Evolutionary conservation across 2,888 invertebrate species (phyloP).

Genomic region (Diarsia brunnea): DNA sequence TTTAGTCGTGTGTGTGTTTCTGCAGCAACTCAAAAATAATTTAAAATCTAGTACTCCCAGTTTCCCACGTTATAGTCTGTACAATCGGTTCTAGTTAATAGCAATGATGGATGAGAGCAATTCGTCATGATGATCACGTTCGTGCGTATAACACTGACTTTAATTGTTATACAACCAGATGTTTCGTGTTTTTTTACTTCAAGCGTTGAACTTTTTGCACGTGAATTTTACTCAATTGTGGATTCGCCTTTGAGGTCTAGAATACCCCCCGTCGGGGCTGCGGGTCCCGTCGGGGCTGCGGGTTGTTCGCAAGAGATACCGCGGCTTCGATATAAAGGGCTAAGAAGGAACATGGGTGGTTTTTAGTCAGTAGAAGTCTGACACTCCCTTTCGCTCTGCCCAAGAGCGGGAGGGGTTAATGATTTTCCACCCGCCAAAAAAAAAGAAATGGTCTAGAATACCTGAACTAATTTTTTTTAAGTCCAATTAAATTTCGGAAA

Average conservation of each 20-base stretch:
- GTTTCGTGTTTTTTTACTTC: constrained; percentile 20
- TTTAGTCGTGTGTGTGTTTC: not conserved
- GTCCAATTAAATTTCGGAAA: not conserved
- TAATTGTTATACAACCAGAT: constrained; percentile 48
- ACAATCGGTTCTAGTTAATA: constrained; percentile 42
- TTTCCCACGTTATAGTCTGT: constrained; percentile 52
- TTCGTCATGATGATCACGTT: constrained; percentile 60
- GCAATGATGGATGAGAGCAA: constrained; percentile 43
- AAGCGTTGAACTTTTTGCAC: constrained; percentile 1
- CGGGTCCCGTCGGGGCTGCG: no score
- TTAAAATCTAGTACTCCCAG: constrained; percentile 36
- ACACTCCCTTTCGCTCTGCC: no score
- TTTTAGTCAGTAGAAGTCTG: no score
- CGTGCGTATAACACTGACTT: constrained; percentile 55
- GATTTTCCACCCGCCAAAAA: no score
- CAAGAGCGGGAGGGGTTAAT: no score
- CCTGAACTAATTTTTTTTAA: not conserved
- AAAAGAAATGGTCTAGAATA: not conserved
- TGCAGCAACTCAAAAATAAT: constrained; percentile 1
- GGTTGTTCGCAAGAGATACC: no score
- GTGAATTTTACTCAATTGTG: not conserved
- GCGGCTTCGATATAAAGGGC: no score
- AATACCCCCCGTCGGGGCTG: not conserved
- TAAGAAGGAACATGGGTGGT: no score
- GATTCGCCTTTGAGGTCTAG: not conserved